These are phyloP conservation scores for Drosophila saltans DNA, from an alignment of 1,140 invertebrate species.

Conservation along the genomic window DNA sequence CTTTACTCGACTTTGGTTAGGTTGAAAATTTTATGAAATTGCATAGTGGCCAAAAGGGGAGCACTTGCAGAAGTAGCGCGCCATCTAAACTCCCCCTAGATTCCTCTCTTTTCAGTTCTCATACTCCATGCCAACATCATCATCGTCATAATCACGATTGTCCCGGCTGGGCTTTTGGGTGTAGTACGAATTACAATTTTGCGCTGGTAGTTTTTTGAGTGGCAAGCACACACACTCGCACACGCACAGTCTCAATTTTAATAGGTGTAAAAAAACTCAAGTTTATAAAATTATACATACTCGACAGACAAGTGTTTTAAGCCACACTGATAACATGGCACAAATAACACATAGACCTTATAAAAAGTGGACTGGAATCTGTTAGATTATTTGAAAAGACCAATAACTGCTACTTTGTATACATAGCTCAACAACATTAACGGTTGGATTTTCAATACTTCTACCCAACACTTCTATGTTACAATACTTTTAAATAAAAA, in stretches of 20 bases:
- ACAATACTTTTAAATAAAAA: too few species aligned
- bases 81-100: not conserved
- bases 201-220: constrained; percentile 67
- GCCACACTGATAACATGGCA: constrained; percentile 17
- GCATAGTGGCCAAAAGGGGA: constrained; percentile 29
- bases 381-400: too few species aligned
- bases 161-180: constrained; percentile 20
- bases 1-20: constrained; percentile 42
- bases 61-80: not conserved
- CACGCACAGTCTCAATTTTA: constrained; percentile 44
- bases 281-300: constrained; percentile 70
- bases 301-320: constrained; percentile 27
- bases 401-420: too few species aligned
- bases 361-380: not conserved
- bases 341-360: not conserved
- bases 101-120: not conserved
- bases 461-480: too few species aligned
- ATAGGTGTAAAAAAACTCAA: constrained; percentile 64
- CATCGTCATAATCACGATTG: not conserved
- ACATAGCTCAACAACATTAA: too few species aligned
- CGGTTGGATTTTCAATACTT: too few species aligned
- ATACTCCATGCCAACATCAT: not conserved
- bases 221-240: constrained; percentile 39
- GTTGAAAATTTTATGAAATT: constrained; percentile 73
- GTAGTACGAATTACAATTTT: constrained; percentile 69